Conservation (phyloP, 2,113 vertebrate species). For the Stomatorhinus ivindoensis region DNA sequence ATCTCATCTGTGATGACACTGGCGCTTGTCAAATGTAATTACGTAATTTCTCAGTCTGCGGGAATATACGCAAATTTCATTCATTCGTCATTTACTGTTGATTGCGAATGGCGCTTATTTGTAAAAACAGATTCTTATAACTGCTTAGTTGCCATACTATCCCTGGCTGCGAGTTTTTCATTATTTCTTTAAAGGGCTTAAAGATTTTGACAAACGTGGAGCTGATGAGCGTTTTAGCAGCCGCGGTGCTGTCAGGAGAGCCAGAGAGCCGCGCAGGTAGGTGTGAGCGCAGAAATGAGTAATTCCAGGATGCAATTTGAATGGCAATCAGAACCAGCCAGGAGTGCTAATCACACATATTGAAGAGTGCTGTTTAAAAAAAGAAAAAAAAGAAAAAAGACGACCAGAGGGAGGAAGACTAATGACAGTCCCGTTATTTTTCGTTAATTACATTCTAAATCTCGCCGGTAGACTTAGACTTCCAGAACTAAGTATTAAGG, state of each 20-base stretch:
- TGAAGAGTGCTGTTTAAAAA: slow-evolving; percentile 35
- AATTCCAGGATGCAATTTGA: slow-evolving; percentile 22
- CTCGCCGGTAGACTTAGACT: slow-evolving; percentile 37
- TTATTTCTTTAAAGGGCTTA: background rate
- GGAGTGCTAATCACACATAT: slow-evolving; percentile 28
- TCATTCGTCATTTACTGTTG: background rate
- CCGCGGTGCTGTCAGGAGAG: background rate
- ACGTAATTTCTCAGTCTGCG: background rate
- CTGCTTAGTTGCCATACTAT: background rate
- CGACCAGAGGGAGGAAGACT: slow-evolving; percentile 28
- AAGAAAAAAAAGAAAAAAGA: background rate
- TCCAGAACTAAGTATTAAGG: slow-evolving; percentile 36
- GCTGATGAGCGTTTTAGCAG: background rate
- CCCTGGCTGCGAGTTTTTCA: background rate
- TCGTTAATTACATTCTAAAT: slow-evolving; percentile 48
- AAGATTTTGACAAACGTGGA: background rate
- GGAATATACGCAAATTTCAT: background rate
- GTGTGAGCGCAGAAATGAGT: slow-evolving; percentile 21
- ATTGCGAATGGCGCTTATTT: background rate
- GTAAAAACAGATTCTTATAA: background rate
- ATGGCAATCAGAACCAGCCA: slow-evolving; percentile 5
- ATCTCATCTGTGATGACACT: background rate
- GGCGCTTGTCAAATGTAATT: background rate
- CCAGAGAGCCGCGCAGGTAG: background rate
- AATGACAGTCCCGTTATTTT: slow-evolving; percentile 35